Percentiles rank a stretch among this genome's conserved stretches.
Evolutionary conservation across 2,888 invertebrate genomes (phyloP).

Genomic region (Oligia strigilis): DNA sequence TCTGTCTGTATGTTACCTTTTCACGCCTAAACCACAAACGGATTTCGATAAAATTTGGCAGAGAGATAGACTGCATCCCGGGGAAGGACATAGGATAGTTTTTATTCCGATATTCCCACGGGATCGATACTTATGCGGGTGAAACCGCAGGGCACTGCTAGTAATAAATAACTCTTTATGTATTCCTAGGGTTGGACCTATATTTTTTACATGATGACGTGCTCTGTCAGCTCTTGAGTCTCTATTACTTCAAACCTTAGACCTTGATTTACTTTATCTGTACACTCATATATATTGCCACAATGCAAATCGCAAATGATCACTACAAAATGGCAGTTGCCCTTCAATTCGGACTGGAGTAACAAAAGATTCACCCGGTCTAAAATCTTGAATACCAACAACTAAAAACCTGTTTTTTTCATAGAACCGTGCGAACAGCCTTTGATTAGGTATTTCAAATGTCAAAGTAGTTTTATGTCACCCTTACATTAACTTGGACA

Average conservation of each 20-base stretch:
- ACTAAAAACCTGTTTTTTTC: constrained; percentile 23
- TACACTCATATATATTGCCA: not conserved
- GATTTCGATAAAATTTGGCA: too few species aligned
- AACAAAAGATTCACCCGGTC: constrained; percentile 1
- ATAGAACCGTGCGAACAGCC: constrained; percentile 26
- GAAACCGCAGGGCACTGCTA: too few species aligned
- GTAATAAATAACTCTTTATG: not conserved
- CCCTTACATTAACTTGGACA: constrained; percentile 25
- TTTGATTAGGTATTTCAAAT: constrained; percentile 45
- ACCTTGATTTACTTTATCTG: not conserved
- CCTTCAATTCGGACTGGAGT: not conserved
- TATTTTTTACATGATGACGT: not conserved
- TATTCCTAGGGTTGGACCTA: not conserved
- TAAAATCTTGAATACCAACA: constrained; percentile 12
- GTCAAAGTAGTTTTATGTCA: constrained; percentile 36
- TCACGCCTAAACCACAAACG: too few species aligned
- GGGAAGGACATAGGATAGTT: too few species aligned
- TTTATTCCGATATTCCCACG: too few species aligned
- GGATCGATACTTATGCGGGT: too few species aligned
- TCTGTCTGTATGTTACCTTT: too few species aligned
- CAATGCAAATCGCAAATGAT: not conserved
- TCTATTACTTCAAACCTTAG: not conserved
- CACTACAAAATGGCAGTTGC: not conserved
- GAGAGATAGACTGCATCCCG: too few species aligned
- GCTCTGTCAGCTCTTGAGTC: not conserved